Conservation (phyloP, 1,140 invertebrate genomes). For the Trachymyrmex cornetzi region DNA sequence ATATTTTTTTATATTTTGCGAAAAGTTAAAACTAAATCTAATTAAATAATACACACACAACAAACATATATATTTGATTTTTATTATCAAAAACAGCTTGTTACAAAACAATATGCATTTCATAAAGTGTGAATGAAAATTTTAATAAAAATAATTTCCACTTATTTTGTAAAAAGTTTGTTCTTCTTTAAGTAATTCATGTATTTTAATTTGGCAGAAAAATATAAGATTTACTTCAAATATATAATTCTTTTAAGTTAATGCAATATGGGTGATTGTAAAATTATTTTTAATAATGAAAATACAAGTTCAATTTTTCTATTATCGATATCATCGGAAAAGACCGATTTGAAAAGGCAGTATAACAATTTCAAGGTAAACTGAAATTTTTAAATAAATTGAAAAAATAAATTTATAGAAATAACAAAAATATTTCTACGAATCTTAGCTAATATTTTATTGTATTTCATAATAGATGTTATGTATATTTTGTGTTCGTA, state of each 20-base stretch:
- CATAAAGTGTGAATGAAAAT: constrained; percentile 14
- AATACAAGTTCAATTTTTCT: neutral
- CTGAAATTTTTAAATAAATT: neutral
- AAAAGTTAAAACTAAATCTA: constrained; percentile 6
- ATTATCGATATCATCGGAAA: neutral
- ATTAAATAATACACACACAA: neutral
- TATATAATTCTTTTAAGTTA: neutral
- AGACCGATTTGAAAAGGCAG: neutral
- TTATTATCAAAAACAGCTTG: neutral
- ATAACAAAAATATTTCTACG: neutral
- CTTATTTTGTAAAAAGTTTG: constrained; percentile 16
- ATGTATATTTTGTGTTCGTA: neutral
- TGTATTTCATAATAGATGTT: neutral
- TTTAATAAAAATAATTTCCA: constrained; percentile 13
- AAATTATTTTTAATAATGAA: constrained; percentile 5
- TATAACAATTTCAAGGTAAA: neutral
- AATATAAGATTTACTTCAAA: neutral
- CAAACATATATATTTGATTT: neutral
- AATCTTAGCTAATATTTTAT: neutral
- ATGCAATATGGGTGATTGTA: neutral
- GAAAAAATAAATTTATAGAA: neutral
- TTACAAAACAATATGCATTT: neutral
- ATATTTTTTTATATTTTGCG: constrained; percentile 15
- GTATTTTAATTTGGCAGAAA: neutral
- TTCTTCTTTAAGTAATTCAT: neutral